A percentile compares a stretch with the other conserved stretches of the same genome.
Evolutionary conservation across 2,113 vertebrate genomes (phyloP).

Genomic region (Haliaeetus leucogaster): DNA sequence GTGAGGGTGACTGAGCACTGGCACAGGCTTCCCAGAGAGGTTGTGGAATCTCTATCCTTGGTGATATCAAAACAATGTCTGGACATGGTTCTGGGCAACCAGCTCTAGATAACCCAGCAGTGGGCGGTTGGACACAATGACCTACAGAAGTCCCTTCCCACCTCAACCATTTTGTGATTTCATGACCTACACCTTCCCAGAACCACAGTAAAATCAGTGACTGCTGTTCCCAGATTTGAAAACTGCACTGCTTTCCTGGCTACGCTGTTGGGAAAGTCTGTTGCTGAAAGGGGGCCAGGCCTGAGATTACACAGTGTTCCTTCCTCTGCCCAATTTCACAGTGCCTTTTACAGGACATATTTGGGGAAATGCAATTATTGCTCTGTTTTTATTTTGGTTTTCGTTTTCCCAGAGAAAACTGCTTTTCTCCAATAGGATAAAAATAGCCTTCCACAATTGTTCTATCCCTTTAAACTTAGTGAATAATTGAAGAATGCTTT

Average conservation of each 20-base stretch:
- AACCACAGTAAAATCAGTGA: neutral
- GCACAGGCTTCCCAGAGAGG: neutral
- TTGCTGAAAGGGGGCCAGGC: neutral
- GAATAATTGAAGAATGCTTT: conserved; percentile 69
- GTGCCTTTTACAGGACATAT: neutral
- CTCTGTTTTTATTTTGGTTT: neutral
- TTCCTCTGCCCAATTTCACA: neutral
- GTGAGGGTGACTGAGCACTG: neutral
- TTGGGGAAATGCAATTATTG: neutral
- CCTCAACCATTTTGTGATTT: neutral
- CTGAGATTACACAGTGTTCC: neutral
- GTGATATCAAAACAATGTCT: neutral
- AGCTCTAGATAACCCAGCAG: neutral
- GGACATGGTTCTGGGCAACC: neutral
- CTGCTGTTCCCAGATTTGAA: neutral
- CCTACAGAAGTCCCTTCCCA: neutral
- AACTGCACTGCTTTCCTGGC: neutral
- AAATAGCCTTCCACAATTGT: conserved; percentile 52
- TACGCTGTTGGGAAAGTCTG: neutral
- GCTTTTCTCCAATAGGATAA: conserved; percentile 16
- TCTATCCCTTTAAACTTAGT: conserved; percentile 41
- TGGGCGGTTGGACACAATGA: rapidly evolving
- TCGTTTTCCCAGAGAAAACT: neutral
- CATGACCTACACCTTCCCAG: neutral
- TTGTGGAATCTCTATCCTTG: neutral